Percentiles rank a stretch among this genome's conserved stretches.
Conservation (phyloP, 2,113 vertebrate genomes). For the Ifrita kowaldi region DNA sequence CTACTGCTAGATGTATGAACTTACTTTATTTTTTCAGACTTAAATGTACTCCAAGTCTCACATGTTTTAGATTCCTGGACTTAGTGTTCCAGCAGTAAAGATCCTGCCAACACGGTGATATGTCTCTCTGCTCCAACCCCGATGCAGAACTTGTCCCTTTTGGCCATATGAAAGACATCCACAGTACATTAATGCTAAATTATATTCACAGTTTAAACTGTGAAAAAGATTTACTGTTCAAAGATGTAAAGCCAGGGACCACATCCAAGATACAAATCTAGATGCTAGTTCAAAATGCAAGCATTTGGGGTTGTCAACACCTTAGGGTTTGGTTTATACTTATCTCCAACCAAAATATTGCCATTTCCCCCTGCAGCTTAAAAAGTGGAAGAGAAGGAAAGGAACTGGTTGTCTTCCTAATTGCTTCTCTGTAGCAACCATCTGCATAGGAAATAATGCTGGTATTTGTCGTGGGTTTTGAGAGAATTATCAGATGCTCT, state of each 20-base stretch:
- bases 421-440: slow-evolving; percentile 34
- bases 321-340: slow-evolving; percentile 33
- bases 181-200: slow-evolving; percentile 45
- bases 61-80: neutral
- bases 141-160: slow-evolving; percentile 36
- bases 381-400: neutral
- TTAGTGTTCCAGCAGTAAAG: neutral
- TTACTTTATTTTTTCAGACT: neutral
- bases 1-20: neutral
- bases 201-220: slow-evolving; percentile 52
- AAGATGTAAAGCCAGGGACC: slow-evolving; percentile 25
- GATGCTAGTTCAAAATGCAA: slow-evolving; percentile 16
- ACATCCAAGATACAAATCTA: slow-evolving; percentile 43
- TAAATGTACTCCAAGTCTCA: neutral
- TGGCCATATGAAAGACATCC: slow-evolving; percentile 20
- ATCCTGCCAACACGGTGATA: neutral
- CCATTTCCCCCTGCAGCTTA: neutral
- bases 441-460: slow-evolving; percentile 22
- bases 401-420: slow-evolving; percentile 27
- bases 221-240: slow-evolving; percentile 43
- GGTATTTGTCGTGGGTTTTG: slow-evolving; percentile 9
- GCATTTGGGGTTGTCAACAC: slow-evolving; percentile 22
- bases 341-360: slow-evolving; percentile 33
- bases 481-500: neutral
- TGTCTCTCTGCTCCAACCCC: neutral